phyloP scores from a whole-genome alignment of 1,140 invertebrate genomes.

The Laupala kohalensis region DNA sequence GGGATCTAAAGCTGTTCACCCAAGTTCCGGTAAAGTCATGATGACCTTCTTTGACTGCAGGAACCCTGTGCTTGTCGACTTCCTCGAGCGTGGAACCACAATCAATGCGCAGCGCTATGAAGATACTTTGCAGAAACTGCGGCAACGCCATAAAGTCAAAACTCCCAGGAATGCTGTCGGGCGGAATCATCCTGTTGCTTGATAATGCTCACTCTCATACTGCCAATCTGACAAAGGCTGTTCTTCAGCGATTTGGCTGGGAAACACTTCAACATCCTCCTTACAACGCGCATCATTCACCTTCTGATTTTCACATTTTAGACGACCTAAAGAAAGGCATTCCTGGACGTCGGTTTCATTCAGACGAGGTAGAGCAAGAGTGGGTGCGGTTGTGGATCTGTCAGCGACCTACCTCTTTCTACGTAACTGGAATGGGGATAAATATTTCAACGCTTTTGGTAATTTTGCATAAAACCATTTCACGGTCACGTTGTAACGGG shows the following conservation, averaged over 20 bases:
- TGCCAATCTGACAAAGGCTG: not conserved
- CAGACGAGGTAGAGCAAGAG: not conserved
- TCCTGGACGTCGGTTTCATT: too few relatives aligned
- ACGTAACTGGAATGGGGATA: not conserved
- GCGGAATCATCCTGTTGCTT: conserved; percentile 1
- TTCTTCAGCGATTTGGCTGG: not conserved
- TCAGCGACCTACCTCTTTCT: not conserved
- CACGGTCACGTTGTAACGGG: not conserved
- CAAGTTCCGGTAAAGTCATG: not conserved
- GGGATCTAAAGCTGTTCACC: too few relatives aligned
- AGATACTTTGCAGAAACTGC: conserved; percentile 5
- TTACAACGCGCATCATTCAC: not conserved
- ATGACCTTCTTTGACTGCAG: conserved; percentile 2
- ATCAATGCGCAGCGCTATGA: not conserved
- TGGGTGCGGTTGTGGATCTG: not conserved
- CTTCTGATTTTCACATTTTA: not conserved
- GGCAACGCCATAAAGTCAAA: conserved; percentile 4
- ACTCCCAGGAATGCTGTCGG: conserved; percentile 1
- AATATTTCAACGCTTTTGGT: not conserved
- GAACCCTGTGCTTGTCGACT: conserved; percentile 3
- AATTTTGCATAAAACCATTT: not conserved
- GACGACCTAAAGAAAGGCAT: not conserved
- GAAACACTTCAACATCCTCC: not conserved
- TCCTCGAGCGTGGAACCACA: conserved; percentile 3
- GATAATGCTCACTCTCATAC: not conserved